Evolutionary conservation across 2,113 vertebrate genomes (phyloP).

Genomic region (Orthonyx spaldingii): DNA sequence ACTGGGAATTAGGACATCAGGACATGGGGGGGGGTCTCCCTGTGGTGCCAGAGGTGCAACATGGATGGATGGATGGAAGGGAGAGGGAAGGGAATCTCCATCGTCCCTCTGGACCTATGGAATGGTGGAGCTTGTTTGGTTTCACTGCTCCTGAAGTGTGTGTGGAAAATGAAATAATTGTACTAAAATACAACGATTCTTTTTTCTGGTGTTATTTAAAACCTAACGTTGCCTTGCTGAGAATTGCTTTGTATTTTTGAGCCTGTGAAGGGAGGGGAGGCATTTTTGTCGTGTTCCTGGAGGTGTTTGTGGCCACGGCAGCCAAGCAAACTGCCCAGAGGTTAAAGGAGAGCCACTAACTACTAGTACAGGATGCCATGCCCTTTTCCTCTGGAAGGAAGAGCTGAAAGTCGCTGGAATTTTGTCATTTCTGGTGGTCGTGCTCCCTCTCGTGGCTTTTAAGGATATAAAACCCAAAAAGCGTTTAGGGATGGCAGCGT

Average conservation of each 20-base stretch:
- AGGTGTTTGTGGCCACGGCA: background rate
- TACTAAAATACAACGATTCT: rapidly evolving
- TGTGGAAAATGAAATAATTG: background rate
- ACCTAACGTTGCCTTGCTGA: background rate
- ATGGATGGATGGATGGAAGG: background rate
- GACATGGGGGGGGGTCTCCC: rapidly evolving
- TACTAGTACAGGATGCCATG: conserved; percentile 60
- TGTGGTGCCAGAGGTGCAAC: background rate
- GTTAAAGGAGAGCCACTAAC: background rate
- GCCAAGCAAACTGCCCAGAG: background rate
- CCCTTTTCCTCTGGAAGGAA: conserved; percentile 64
- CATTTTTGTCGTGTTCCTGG: background rate
- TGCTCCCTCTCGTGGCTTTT: conserved; percentile 59
- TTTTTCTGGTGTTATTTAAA: background rate
- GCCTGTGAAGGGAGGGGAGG: rapidly evolving
- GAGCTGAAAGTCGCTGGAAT: background rate
- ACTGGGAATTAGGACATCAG: background rate
- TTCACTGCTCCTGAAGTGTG: background rate
- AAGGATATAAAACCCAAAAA: background rate
- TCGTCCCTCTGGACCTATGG: rapidly evolving
- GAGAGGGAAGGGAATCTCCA: background rate
- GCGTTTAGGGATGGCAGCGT: rapidly evolving
- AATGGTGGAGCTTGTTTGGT: rapidly evolving
- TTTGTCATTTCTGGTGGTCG: background rate
- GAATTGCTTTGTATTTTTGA: background rate